phyloP scores from a whole-genome alignment of 2,797 vertebrate species.

The Halcyon leucocephala region DNA sequence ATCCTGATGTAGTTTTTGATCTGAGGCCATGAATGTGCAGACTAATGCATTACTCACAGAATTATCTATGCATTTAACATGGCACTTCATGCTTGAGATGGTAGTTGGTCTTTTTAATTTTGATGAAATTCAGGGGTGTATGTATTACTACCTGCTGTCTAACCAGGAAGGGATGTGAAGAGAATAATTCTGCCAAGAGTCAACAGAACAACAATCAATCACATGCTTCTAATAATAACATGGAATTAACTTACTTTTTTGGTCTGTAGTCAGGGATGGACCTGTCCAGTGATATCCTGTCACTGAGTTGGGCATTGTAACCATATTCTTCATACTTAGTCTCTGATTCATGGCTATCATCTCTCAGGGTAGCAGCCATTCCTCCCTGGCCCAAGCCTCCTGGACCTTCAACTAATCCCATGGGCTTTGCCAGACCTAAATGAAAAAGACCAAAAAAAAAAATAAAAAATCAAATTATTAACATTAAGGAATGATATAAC shows the following conservation, averaged over 20 bases:
- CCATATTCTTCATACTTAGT: constrained; percentile 94
- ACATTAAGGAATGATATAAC: background rate
- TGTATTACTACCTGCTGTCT: background rate
- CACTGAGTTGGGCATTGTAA: constrained; percentile 96
- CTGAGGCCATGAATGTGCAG: background rate
- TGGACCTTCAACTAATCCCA: constrained; percentile 96
- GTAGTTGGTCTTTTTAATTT: background rate
- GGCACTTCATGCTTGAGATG: background rate
- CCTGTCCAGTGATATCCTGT: constrained; percentile 95
- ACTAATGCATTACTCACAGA: background rate
- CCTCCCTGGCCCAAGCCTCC: constrained; percentile 95
- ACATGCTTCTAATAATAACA: background rate
- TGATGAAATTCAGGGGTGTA: background rate
- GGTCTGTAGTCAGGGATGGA: constrained; percentile 97
- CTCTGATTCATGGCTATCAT: constrained; percentile 88
- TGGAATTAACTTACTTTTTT: constrained; percentile 86
- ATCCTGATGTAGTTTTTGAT: background rate
- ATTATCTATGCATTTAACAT: background rate
- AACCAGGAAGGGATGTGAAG: background rate
- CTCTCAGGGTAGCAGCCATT: constrained; percentile 90
- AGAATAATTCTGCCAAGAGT: background rate
- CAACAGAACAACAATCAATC: background rate
- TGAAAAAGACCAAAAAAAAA: background rate
- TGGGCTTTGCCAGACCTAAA: constrained; percentile 94
- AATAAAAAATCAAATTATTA: background rate